Conservation (phyloP, 2,113 vertebrate genomes). For the Ptilorrhoa leucosticta region DNA sequence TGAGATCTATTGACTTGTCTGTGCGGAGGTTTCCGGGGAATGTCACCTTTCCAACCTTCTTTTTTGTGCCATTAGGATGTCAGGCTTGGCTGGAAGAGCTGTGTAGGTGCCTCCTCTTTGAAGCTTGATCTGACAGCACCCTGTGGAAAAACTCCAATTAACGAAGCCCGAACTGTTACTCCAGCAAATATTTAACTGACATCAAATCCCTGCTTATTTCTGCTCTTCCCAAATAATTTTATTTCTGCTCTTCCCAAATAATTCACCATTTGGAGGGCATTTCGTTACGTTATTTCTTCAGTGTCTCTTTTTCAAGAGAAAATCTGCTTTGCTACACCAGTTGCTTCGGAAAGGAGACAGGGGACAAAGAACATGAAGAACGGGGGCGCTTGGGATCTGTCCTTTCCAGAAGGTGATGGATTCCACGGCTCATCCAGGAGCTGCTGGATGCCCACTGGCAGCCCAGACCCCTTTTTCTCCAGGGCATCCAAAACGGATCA, state of each 20-base stretch:
- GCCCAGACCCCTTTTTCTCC: background rate
- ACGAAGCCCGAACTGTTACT: background rate
- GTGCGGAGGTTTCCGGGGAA: background rate
- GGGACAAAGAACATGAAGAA: background rate
- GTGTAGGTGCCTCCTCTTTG: background rate
- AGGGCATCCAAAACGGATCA: background rate
- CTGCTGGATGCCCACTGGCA: background rate
- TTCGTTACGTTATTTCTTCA: background rate
- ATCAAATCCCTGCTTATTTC: background rate
- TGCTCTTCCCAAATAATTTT: background rate
- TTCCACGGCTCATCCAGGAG: background rate
- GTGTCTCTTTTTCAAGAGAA: background rate
- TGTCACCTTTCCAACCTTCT: background rate
- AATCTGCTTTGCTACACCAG: background rate
- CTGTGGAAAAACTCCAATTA: background rate
- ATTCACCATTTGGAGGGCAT: background rate
- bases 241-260: background rate
- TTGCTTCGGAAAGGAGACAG: background rate
- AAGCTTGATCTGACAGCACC: accelerated
- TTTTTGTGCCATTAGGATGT: background rate
- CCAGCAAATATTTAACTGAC: background rate
- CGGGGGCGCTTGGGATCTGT: background rate
- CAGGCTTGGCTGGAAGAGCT: background rate
- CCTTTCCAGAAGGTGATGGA: background rate
- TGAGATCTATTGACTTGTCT: background rate